A percentile compares a stretch with the other conserved stretches of the same genome.
These are phyloP conservation scores for Hydropsyche betteni DNA, from an alignment of 2,888 invertebrate genomes.

Conservation along the genomic window DNA sequence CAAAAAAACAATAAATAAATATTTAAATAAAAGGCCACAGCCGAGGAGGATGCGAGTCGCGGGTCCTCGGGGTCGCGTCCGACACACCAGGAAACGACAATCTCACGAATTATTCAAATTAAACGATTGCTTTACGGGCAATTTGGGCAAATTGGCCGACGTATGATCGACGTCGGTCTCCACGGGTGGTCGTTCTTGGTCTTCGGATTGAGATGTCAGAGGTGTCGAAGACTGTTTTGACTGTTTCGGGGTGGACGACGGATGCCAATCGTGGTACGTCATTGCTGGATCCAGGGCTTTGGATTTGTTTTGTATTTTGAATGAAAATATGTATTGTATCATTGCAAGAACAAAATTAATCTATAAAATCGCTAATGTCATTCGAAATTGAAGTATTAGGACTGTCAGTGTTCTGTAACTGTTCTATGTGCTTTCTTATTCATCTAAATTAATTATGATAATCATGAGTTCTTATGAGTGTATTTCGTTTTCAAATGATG, in stretches of 20 bases:
- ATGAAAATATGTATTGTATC: too few relatives aligned
- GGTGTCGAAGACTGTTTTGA: constrained; percentile 39
- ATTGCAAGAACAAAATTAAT: too few relatives aligned
- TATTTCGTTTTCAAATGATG: too few relatives aligned
- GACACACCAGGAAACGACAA: constrained; percentile 41
- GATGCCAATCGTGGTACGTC: constrained; percentile 26
- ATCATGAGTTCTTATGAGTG: too few relatives aligned
- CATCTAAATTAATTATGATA: too few relatives aligned
- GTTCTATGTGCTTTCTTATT: too few relatives aligned
- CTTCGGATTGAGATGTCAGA: constrained; percentile 45
- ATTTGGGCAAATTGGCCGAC: constrained; percentile 44
- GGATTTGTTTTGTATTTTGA: too few relatives aligned
- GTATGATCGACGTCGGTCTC: constrained; percentile 45
- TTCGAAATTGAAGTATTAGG: too few relatives aligned
- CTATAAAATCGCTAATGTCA: too few relatives aligned
- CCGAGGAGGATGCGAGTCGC: constrained; percentile 2
- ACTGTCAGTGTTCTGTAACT: too few relatives aligned
- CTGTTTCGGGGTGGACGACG: constrained; percentile 1
- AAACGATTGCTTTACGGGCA: constrained; percentile 50
- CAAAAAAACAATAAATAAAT: neutral
- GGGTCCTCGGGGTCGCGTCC: constrained; percentile 5
- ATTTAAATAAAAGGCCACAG: constrained; percentile 1
- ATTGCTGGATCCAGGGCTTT: too few relatives aligned
- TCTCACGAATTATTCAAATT: constrained; percentile 51
- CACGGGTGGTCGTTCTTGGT: constrained; percentile 44